Evolutionary conservation across 92 coral and sea anemone species (phyloP).

Genomic region (Diadumene lineata): DNA sequence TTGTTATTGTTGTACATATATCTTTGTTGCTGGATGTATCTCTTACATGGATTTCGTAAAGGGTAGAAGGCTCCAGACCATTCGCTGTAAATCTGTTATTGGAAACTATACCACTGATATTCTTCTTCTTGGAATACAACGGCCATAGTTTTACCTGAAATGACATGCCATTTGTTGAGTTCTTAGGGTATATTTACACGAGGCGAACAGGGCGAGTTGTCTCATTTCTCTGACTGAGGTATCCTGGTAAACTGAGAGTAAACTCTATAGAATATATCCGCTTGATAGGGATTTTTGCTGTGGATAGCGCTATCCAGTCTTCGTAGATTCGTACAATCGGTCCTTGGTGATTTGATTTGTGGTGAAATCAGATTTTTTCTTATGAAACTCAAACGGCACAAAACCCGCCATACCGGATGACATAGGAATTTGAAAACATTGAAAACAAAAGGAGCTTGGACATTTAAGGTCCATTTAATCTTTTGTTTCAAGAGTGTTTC

Average conservation of each 20-base stretch:
- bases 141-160: slow-evolving; percentile 45
- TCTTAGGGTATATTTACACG: not conserved
- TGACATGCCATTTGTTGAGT: not conserved
- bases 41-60: not conserved
- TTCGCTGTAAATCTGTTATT: not conserved
- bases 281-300: too few species aligned
- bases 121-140: slow-evolving; percentile 14
- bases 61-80: slow-evolving; percentile 3
- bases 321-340: too few species aligned
- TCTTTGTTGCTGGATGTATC: not conserved
- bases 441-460: not conserved
- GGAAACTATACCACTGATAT: not conserved
- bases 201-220: not conserved
- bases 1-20: slow-evolving; percentile 3
- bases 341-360: too few species aligned
- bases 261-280: too few species aligned
- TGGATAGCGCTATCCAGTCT: too few species aligned
- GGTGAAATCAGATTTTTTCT: too few species aligned
- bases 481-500: not conserved
- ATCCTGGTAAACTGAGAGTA: too few species aligned
- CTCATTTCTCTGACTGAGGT: not conserved
- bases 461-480: not conserved
- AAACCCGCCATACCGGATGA: too few species aligned
- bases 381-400: too few species aligned
- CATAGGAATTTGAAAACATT: too few species aligned